Conservation (phyloP, 2,113 vertebrate species). For the Antechinus stuartii region DNA sequence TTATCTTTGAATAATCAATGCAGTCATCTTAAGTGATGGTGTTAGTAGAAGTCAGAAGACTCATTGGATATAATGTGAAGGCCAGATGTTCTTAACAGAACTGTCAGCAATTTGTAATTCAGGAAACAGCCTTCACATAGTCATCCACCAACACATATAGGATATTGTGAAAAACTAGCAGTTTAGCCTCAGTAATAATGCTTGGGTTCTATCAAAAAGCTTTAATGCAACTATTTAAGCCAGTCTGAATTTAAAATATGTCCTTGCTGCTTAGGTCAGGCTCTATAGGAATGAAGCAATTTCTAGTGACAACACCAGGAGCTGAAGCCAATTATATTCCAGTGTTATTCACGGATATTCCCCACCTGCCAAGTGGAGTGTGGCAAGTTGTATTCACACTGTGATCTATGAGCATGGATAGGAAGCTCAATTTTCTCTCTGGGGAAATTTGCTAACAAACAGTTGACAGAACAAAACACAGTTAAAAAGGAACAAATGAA, state of each 20-base stretch:
- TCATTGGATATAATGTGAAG: constrained; percentile 50
- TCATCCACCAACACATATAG: constrained; percentile 37
- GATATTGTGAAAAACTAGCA: constrained; percentile 55
- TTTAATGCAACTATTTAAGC: constrained; percentile 71
- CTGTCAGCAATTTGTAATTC: constrained; percentile 58
- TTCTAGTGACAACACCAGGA: constrained; percentile 67
- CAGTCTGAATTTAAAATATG: constrained; percentile 72
- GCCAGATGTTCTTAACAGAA: constrained; percentile 53
- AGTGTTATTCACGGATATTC: constrained; percentile 68
- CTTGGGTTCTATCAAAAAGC: constrained; percentile 54
- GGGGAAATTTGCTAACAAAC: constrained; percentile 74
- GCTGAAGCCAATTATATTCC: constrained; percentile 77
- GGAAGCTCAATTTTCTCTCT: constrained; percentile 72
- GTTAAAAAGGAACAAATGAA: constrained; percentile 70
- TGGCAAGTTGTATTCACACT: constrained; percentile 63
- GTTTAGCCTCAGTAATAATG: constrained; percentile 66
- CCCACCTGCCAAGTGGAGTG: constrained; percentile 68
- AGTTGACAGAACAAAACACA: constrained; percentile 68
- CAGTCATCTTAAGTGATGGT: constrained; percentile 14
- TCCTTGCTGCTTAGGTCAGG: constrained; percentile 75
- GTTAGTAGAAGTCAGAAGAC: constrained; percentile 59
- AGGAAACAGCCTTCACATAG: constrained; percentile 44
- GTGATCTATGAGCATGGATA: constrained; percentile 55
- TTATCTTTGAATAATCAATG: constrained; percentile 66
- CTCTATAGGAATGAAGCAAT: constrained; percentile 62